Percentiles rank a stretch among this genome's conserved stretches.
Evolutionary conservation across 2,888 invertebrate species (phyloP).

Genomic region (Zaprionus lineosus): DNA sequence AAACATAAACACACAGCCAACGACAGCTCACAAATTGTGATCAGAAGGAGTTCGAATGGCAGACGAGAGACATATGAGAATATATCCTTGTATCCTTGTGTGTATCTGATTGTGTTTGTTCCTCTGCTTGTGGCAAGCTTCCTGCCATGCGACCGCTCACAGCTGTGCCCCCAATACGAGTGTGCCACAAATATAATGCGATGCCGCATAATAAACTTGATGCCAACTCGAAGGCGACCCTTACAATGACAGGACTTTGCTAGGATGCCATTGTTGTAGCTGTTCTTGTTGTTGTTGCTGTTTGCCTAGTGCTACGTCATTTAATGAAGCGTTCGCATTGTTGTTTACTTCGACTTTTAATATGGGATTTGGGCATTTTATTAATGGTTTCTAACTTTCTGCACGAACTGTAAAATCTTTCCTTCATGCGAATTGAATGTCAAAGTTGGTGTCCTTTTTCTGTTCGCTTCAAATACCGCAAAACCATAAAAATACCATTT

Average conservation of each 20-base stretch:
- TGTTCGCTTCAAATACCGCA: too few species aligned
- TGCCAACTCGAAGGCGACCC: too few species aligned
- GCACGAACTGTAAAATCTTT: slow-evolving; percentile 37
- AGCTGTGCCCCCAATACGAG: slow-evolving; percentile 36
- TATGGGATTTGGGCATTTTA: slow-evolving; percentile 30
- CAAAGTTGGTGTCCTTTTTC: too few species aligned
- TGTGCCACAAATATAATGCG: slow-evolving; percentile 18
- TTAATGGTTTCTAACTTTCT: slow-evolving; percentile 46
- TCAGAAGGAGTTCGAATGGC: too few species aligned
- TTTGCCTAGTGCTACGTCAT: slow-evolving; percentile 59
- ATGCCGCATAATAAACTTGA: slow-evolving; percentile 21
- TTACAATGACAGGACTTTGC: slow-evolving; percentile 47
- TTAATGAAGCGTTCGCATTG: slow-evolving; percentile 67
- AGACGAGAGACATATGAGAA: too few species aligned
- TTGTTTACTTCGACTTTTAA: slow-evolving; percentile 49
- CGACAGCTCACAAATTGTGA: slow-evolving; percentile 48
- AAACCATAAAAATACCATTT: too few species aligned
- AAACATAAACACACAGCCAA: slow-evolving; percentile 42
- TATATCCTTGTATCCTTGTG: too few species aligned
- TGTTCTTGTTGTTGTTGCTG: neutral
- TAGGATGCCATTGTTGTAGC: slow-evolving; percentile 31
- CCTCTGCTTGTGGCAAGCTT: slow-evolving; percentile 36
- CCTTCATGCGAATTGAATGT: too few species aligned
- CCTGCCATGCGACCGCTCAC: slow-evolving; percentile 32
- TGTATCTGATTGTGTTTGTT: too few species aligned